Percentiles rank a stretch among this genome's conserved stretches.
Conservation (phyloP, 2,113 vertebrate genomes). For the Tragelaphus strepsiceros region DNA sequence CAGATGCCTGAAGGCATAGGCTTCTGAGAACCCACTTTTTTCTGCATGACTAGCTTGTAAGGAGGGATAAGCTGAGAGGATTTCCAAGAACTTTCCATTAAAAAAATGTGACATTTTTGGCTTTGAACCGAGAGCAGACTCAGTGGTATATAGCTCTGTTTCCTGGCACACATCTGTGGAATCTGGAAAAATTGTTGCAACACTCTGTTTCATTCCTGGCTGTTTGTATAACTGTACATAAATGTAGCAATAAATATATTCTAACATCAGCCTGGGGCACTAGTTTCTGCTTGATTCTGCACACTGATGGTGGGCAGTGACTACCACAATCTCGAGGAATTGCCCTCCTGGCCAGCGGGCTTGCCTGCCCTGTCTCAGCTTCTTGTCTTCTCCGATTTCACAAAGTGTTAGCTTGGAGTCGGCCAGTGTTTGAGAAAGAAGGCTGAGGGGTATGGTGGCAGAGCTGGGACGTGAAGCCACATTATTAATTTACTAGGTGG, state of each 20-base stretch:
- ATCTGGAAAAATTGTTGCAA: not conserved
- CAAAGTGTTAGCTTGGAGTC: not conserved
- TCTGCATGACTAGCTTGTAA: constrained; percentile 68
- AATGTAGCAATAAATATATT: constrained; percentile 80
- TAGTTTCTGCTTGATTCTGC: constrained; percentile 34
- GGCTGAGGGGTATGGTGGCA: not conserved
- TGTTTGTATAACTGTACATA: constrained; percentile 77
- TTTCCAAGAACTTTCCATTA: constrained; percentile 33
- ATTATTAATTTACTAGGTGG: constrained; percentile 49
- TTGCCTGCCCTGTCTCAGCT: not conserved
- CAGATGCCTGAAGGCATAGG: not conserved
- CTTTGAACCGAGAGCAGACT: not conserved
- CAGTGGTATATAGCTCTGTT: not conserved
- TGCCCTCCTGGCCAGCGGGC: not conserved
- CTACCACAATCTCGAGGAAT: not conserved
- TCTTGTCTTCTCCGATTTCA: not conserved
- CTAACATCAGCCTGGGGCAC: constrained; percentile 26
- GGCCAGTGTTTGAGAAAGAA: not conserved
- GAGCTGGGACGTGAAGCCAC: not conserved
- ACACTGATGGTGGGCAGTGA: not conserved
- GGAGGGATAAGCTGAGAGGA: not conserved
- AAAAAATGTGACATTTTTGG: constrained; percentile 17
- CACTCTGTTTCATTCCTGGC: constrained; percentile 27
- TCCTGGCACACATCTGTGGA: not conserved
- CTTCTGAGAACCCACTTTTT: constrained; percentile 23